phyloP scores from a whole-genome alignment of 64 coral and sea anemone species.

The Porites australiensis region DNA sequence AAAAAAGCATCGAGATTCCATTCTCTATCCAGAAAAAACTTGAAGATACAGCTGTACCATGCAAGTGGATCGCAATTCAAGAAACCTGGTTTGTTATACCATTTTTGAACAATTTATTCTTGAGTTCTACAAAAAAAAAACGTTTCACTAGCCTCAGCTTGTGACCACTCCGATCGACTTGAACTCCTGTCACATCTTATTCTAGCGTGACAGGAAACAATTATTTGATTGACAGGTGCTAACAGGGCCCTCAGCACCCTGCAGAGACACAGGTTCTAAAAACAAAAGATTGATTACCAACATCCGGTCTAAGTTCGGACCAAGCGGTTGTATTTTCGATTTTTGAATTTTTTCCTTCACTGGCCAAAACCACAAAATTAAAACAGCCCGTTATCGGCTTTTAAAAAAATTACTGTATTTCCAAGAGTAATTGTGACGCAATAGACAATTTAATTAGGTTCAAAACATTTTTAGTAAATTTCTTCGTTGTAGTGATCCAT shows the following conservation, averaged over 20 bases:
- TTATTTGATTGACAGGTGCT: conserved; percentile 11
- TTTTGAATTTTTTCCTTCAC: not conserved
- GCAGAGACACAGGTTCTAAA: not conserved
- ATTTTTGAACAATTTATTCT: too few species aligned
- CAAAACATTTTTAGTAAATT: not conserved
- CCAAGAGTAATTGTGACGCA: not conserved
- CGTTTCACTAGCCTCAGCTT: too few species aligned
- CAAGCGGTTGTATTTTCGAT: not conserved
- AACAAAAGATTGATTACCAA: not conserved
- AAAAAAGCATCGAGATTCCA: too few species aligned
- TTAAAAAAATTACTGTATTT: not conserved
- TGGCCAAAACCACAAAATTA: not conserved
- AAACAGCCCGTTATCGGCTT: not conserved
- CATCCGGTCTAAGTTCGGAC: not conserved
- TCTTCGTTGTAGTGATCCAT: not conserved
- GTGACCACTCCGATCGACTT: not conserved
- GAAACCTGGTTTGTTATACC: too few species aligned
- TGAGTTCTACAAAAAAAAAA: too few species aligned
- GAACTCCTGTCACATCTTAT: too few species aligned
- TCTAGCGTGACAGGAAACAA: not conserved
- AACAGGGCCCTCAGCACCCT: not conserved
- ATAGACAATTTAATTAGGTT: not conserved
- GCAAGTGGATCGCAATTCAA: too few species aligned
- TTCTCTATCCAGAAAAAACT: too few species aligned
- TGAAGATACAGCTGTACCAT: too few species aligned